Evolutionary conservation across 2,888 invertebrate genomes (phyloP).

Genomic region (Polylopha cassiicola): DNA sequence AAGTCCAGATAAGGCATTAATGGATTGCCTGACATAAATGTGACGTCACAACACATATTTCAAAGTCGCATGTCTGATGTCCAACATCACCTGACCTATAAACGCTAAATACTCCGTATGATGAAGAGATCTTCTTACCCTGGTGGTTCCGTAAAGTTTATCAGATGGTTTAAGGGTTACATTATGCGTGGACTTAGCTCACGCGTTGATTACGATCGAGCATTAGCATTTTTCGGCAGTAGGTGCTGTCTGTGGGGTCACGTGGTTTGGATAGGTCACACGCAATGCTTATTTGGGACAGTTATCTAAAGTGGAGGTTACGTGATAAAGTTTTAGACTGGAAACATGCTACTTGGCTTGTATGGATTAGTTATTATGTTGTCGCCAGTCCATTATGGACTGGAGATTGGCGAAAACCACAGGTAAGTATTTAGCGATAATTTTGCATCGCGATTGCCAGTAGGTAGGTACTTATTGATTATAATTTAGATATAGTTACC

Average conservation of each 20-base stretch:
- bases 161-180: conserved; percentile 73
- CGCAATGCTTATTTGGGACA: conserved; percentile 43
- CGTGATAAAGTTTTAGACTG: too few relatives aligned
- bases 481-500: too few relatives aligned
- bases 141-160: conserved; percentile 51
- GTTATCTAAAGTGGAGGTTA: too few relatives aligned
- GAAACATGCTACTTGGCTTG: too few relatives aligned
- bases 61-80: conserved; percentile 60
- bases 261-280: conserved; percentile 52
- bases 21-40: conserved; percentile 76
- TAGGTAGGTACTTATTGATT: too few relatives aligned
- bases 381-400: too few relatives aligned
- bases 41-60: conserved; percentile 75
- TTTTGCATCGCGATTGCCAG: too few relatives aligned
- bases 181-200: conserved; percentile 70
- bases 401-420: too few relatives aligned
- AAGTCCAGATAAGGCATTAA: conserved; percentile 73
- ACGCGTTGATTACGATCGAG: conserved; percentile 69
- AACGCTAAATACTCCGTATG: conserved; percentile 15
- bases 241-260: conserved; percentile 65
- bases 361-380: too few relatives aligned
- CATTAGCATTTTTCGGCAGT: conserved; percentile 71
- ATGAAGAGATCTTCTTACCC: conserved; percentile 31
- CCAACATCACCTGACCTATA: conserved; percentile 40
- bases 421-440: too few relatives aligned